phyloP scores from a whole-genome alignment of 2,113 vertebrate genomes.

The Macrotis lagotis region DNA sequence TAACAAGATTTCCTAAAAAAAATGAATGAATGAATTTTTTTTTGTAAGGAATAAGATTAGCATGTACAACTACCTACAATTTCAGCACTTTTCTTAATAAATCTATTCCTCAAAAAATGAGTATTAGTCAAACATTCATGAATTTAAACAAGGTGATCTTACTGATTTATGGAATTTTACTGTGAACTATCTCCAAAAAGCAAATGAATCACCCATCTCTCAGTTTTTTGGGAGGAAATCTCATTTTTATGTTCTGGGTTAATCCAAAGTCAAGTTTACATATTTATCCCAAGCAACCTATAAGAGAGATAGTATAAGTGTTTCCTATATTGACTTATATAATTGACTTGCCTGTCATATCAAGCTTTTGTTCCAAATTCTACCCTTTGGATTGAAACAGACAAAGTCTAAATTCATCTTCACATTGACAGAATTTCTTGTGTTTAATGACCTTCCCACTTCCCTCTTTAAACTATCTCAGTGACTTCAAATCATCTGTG shows the following conservation, averaged over 20 bases:
- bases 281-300: neutral
- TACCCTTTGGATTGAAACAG: neutral
- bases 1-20: slow-evolving; percentile 22
- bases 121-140: slow-evolving; percentile 9
- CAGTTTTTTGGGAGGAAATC: neutral
- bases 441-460: neutral
- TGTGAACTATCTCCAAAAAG: neutral
- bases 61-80: neutral
- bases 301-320: neutral
- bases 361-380: neutral
- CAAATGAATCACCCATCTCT: neutral
- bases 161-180: neutral
- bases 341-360: neutral
- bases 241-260: neutral
- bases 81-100: neutral
- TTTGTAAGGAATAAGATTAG: slow-evolving; percentile 8
- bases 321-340: neutral
- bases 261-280: neutral
- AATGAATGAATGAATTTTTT: neutral
- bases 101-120: neutral
- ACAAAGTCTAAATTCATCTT: neutral
- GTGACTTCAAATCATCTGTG: neutral
- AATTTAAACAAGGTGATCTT: neutral
- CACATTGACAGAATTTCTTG: neutral
- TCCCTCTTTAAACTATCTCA: neutral